These are phyloP conservation scores for Microchrysa polita DNA, from an alignment of 2,888 invertebrate species.

Conservation along the genomic window DNA sequence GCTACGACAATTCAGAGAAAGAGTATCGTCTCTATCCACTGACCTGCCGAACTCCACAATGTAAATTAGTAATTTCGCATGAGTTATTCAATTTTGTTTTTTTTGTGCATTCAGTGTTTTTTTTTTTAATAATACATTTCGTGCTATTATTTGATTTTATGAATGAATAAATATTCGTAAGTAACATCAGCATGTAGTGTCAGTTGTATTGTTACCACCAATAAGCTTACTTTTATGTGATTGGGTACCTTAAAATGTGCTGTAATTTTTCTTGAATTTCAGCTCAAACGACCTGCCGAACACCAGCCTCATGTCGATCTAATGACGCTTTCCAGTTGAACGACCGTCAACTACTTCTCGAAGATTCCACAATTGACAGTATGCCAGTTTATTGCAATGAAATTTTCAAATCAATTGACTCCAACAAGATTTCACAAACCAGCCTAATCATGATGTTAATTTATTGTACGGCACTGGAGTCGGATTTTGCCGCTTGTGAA, in stretches of 20 bases:
- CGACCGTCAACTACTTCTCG: constrained; percentile 52
- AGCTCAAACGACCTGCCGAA: background rate
- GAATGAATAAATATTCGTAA: constrained; percentile 9
- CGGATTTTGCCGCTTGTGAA: constrained; percentile 54
- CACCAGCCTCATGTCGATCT: background rate
- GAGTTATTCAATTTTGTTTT: background rate
- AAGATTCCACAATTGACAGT: constrained; percentile 56
- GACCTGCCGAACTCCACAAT: no score
- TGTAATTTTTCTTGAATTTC: constrained; percentile 43
- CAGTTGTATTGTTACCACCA: background rate
- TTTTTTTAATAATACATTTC: background rate
- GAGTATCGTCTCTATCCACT: no score
- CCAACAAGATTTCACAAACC: constrained; percentile 50
- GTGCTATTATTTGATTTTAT: background rate
- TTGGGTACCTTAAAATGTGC: background rate
- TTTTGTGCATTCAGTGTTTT: background rate
- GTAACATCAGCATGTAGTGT: constrained; percentile 22
- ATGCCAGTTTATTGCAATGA: constrained; percentile 57
- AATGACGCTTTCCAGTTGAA: constrained; percentile 21
- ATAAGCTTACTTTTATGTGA: constrained; percentile 9
- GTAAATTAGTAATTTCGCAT: no score
- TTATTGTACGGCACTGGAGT: constrained; percentile 59
- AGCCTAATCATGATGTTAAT: constrained; percentile 58
- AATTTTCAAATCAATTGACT: constrained; percentile 51
- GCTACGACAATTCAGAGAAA: no score